These are phyloP conservation scores for Antheraea assamensis DNA, from an alignment of 2,888 invertebrate genomes.

Conservation along the genomic window DNA sequence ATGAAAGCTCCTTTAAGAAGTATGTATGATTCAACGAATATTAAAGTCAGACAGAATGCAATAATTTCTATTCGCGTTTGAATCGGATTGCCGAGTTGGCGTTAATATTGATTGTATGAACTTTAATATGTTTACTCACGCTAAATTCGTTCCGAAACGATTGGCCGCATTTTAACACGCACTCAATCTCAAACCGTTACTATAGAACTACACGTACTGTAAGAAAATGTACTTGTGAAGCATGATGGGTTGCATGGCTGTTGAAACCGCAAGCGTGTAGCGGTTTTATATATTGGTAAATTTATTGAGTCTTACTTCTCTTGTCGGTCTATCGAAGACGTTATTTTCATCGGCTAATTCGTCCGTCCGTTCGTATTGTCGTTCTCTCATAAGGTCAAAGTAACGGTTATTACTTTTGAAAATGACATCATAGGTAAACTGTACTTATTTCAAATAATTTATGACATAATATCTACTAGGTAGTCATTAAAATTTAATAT, in stretches of 20 bases:
- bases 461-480: neutral
- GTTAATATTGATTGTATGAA: conserved; percentile 29
- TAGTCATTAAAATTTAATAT: neutral
- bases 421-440: neutral
- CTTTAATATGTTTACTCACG: conserved; percentile 48
- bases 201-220: conserved; percentile 58
- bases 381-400: neutral
- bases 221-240: conserved; percentile 43
- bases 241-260: conserved; percentile 41
- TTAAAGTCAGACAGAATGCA: conserved; percentile 36
- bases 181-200: conserved; percentile 64
- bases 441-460: neutral
- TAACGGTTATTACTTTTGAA: neutral
- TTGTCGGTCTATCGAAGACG: conserved; percentile 23
- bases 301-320: conserved; percentile 33
- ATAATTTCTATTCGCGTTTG: conserved; percentile 49
- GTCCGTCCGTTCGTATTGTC: neutral
- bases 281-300: conserved; percentile 40
- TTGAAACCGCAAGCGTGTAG: conserved; percentile 45
- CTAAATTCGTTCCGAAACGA: conserved; percentile 69
- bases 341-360: conserved; percentile 9
- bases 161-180: conserved; percentile 77
- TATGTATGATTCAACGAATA: conserved; percentile 53
- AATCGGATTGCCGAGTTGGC: conserved; percentile 23
- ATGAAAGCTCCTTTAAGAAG: conserved; percentile 57